Conservation (phyloP, 2,888 invertebrate genomes). For the Caenorhabditis uteleia region DNA sequence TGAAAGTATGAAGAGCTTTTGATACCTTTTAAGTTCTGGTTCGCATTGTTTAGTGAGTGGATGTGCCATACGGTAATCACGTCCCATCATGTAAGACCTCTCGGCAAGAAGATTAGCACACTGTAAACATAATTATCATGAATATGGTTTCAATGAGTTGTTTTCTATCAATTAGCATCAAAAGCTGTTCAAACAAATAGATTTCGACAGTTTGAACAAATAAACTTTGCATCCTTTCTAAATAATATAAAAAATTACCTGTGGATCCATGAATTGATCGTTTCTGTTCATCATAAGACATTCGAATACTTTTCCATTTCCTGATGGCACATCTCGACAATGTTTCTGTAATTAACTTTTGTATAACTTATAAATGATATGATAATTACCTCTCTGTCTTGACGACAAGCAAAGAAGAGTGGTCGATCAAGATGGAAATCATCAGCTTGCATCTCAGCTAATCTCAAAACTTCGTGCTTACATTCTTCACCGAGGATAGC, state of each 20-base stretch:
- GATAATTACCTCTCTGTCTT: conserved; percentile 84
- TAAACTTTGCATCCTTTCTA: background rate
- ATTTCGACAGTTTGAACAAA: conserved; percentile 1
- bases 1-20: background rate
- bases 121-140: conserved; percentile 66
- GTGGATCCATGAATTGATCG: conserved; percentile 62
- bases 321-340: conserved; percentile 78
- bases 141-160: too few relatives aligned
- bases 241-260: conserved; percentile 15
- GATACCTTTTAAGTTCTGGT: conserved; percentile 41
- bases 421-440: conserved; percentile 87
- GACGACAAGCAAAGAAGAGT: conserved; percentile 85
- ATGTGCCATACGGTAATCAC: conserved; percentile 88
- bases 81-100: conserved; percentile 85
- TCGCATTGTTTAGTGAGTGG: conserved; percentile 77
- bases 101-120: conserved; percentile 85
- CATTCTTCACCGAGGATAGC: conserved; percentile 46
- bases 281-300: conserved; percentile 64
- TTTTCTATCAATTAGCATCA: conserved; percentile 5
- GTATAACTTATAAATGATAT: conserved; percentile 8
- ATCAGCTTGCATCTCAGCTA: conserved; percentile 88
- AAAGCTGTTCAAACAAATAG: too few relatives aligned
- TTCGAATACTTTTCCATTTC: conserved; percentile 81
- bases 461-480: conserved; percentile 75
- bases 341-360: conserved; percentile 48